Base-by-base conservation (phyloP, 2,888 invertebrate genomes). In the Conistra vaccinii region DNA sequence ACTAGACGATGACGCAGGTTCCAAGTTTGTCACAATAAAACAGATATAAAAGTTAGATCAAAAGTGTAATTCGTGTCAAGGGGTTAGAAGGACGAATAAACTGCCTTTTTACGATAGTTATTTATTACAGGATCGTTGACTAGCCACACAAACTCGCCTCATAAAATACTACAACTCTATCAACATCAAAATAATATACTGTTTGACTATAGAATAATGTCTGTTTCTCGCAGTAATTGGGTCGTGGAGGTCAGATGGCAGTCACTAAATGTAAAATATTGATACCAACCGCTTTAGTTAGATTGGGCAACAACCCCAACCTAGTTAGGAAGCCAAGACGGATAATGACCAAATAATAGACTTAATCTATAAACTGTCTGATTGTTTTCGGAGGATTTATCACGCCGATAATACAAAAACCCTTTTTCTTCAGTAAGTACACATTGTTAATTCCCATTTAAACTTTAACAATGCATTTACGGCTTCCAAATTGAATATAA, bases 251-350 rank as follows among this genome's bases (percentile, higher is more conserved):
- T 78, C 60, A 74, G 32, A 57, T 67, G 17, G 42, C 20, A 23
- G 10, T 55, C 66, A 23, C 39, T 73, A 17, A 35, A 65, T 58
- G 29, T 78, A 55, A 65, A 75, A 75, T 81, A 81, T 81, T 75
- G 63, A 60, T 81, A 78, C 23, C n/a, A 23, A 60, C 23, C 45
- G 48, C 39, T 35, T 80, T 65, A 12, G 32, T 58, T 53, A 45
- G 53, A 78, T 42, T 60, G 45, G 23, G 12, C 7, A 45, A 35
- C 29, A 23, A 55, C 26, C 17, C 29, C 1, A 42, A 42, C 39
- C 39, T 26, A 23, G 17, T 42, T 75, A 20, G 3, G 0, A 39
- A 39, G 17, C 6, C 17, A 53, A 58, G 29, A 55, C 1, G 7
- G 26, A 39, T 23, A 53, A 65, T 32, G 23, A 51, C 29, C 23